A percentile compares a stretch with the other conserved stretches of the same genome.
These are phyloP conservation scores for Dicyrtomina minuta DNA, from an alignment of 2,888 invertebrate genomes.

Conservation along the genomic window DNA sequence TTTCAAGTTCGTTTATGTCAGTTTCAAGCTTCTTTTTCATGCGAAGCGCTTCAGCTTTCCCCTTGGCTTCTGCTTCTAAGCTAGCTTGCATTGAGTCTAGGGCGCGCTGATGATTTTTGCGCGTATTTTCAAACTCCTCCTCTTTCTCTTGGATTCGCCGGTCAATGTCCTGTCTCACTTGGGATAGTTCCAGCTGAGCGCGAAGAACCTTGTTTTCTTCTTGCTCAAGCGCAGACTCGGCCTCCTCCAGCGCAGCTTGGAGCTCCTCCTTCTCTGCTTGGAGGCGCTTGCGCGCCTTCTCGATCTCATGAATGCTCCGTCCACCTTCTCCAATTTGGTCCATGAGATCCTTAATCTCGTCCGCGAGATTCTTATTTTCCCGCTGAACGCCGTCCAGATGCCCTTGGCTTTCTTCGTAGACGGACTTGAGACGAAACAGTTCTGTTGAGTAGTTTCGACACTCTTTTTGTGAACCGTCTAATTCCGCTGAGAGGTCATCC, in stretches of 20 bases:
- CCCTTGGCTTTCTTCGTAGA: slow-evolving; percentile 95
- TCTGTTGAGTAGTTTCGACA: slow-evolving; percentile 99
- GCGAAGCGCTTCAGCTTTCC: slow-evolving; percentile 98
- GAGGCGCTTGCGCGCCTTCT: slow-evolving; percentile 96
- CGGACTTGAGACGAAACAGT: slow-evolving; percentile 95
- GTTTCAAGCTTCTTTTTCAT: slow-evolving; percentile 99
- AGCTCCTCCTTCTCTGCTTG: slow-evolving; percentile 99
- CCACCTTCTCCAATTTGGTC: slow-evolving; percentile 99
- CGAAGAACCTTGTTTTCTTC: slow-evolving; percentile 99
- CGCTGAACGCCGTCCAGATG: slow-evolving; percentile 96
- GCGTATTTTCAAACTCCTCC: slow-evolving; percentile 99
- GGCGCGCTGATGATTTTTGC: slow-evolving; percentile 99
- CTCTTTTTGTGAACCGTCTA: slow-evolving; percentile 98
- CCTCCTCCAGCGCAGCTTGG: slow-evolving; percentile 98
- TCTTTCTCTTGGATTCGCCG: slow-evolving; percentile 99
- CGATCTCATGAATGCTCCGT: slow-evolving; percentile 92
- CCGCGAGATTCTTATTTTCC: slow-evolving; percentile 99
- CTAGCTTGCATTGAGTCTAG: slow-evolving; percentile 99
- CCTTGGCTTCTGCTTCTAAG: slow-evolving; percentile 98
- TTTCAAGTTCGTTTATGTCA: slow-evolving; percentile 99
- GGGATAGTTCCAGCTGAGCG: slow-evolving; percentile 95
- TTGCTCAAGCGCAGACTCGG: slow-evolving; percentile 98
- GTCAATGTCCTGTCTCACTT: slow-evolving; percentile 99
- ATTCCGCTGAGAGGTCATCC: slow-evolving; percentile 94
- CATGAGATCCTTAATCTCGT: slow-evolving; percentile 98